phyloP scores from a whole-genome alignment of 2,888 invertebrate genomes.

The Blera fallax region DNA sequence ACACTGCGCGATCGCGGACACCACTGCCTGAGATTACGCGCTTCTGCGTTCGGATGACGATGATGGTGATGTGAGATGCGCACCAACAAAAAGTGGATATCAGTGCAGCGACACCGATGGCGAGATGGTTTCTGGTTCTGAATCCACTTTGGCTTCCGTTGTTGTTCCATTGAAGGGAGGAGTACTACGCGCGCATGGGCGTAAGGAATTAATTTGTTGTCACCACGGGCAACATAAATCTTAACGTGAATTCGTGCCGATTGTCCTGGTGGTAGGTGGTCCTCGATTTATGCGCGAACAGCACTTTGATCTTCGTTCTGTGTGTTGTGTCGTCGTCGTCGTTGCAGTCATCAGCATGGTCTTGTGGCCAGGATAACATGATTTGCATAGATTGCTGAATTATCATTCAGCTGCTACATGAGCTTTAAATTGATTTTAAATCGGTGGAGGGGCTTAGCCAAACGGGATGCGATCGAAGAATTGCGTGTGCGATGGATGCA shows the following conservation, averaged over 20 bases:
- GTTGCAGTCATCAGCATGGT: background rate
- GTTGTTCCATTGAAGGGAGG: background rate
- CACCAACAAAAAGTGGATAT: conserved; percentile 51
- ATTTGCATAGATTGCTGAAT: conserved; percentile 69
- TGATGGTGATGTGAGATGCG: conserved; percentile 7
- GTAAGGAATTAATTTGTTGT: conserved; percentile 81
- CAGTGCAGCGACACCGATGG: conserved; percentile 64
- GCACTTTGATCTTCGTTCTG: conserved; percentile 64
- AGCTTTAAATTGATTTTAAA: conserved; percentile 70
- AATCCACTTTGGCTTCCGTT: conserved; percentile 58
- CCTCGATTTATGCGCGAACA: conserved; percentile 63
- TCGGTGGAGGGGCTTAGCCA: background rate
- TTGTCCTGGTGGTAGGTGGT: conserved; percentile 57
- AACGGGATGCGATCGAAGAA: background rate
- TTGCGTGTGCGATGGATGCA: conserved; percentile 38
- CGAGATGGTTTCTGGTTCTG: conserved; percentile 53
- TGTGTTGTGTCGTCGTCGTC: conserved; percentile 5
- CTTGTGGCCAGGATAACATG: conserved; percentile 60
- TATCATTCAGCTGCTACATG: conserved; percentile 54
- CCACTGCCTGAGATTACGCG: conserved; percentile 67
- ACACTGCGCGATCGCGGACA: conserved; percentile 64
- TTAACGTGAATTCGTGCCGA: conserved; percentile 68
- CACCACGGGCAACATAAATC: conserved; percentile 78
- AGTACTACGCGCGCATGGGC: conserved; percentile 56
- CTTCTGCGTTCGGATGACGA: conserved; percentile 51